phyloP scores from a whole-genome alignment of 2,797 vertebrate genomes.

The Salarias fasciatus region DNA sequence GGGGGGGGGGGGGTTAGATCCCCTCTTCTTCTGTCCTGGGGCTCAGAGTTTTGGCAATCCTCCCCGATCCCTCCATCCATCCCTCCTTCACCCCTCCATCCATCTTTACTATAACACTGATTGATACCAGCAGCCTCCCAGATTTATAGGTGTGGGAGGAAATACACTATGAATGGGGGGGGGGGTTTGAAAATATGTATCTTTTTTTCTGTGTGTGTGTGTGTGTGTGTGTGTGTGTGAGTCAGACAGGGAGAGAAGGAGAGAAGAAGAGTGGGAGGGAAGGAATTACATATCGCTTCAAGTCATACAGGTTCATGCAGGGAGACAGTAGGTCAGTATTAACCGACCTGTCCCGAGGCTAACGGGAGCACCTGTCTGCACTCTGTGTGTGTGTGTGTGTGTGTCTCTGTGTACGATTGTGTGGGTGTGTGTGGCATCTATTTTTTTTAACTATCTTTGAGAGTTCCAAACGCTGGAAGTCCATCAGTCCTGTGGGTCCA shows the following conservation, averaged over 20 bases:
- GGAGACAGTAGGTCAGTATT: slow-evolving; percentile 54
- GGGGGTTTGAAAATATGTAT: neutral
- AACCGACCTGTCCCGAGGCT: slow-evolving; percentile 64
- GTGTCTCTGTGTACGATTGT: slow-evolving; percentile 16
- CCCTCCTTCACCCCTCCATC: slow-evolving; percentile 28
- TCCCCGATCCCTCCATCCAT: slow-evolving; percentile 15
- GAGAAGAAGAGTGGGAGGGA: slow-evolving; percentile 34
- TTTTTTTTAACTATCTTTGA: neutral
- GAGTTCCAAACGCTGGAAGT: too few relatives aligned
- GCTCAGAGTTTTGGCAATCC: slow-evolving; percentile 55
- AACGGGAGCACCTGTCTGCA: slow-evolving; percentile 58
- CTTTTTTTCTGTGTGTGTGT: too few relatives aligned
- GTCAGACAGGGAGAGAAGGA: slow-evolving; percentile 13
- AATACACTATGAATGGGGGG: slow-evolving; percentile 25
- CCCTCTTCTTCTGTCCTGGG: slow-evolving; percentile 54
- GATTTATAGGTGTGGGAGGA: slow-evolving; percentile 56
- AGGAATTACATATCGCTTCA: slow-evolving; percentile 44
- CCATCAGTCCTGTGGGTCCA: too few relatives aligned
- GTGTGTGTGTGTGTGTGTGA: slow-evolving; percentile 6
- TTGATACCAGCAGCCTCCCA: slow-evolving; percentile 64
- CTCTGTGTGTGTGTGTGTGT: slow-evolving; percentile 14
- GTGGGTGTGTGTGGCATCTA: slow-evolving; percentile 12
- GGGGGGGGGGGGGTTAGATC: slow-evolving; percentile 51
- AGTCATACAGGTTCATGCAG: slow-evolving; percentile 52
- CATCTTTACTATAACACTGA: slow-evolving; percentile 57